phyloP scores from a whole-genome alignment of 2,888 invertebrate species.

The Blomia tropicalis region DNA sequence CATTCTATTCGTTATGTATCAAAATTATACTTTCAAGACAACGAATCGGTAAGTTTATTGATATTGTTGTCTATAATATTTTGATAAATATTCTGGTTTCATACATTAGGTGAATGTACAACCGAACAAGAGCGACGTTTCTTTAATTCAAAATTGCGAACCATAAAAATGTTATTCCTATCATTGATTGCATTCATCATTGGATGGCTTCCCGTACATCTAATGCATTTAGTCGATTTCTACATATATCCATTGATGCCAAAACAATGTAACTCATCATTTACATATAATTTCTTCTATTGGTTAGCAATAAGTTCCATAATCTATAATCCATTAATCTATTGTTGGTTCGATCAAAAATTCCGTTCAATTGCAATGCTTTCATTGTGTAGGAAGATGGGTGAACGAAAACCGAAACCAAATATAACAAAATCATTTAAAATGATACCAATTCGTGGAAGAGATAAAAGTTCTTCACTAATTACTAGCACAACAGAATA shows the following conservation, averaged over 20 bases:
- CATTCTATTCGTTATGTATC: slow-evolving; percentile 34
- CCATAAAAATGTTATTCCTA: slow-evolving; percentile 39
- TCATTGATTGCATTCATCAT: slow-evolving; percentile 38
- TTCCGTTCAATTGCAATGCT: slow-evolving; percentile 50
- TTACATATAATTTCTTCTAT: slow-evolving; percentile 37
- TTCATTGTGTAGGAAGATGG: no score
- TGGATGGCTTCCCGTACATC: slow-evolving; percentile 40
- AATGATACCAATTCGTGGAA: no score
- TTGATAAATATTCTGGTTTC: background rate
- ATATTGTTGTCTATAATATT: background rate
- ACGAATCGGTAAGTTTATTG: slow-evolving; percentile 31
- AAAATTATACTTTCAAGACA: slow-evolving; percentile 33
- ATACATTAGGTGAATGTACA: slow-evolving; percentile 35
- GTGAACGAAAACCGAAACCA: no score
- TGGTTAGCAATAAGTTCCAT: slow-evolving; percentile 40
- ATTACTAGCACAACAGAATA: no score
- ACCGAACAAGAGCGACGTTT: slow-evolving; percentile 36
- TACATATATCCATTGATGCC: slow-evolving; percentile 28
- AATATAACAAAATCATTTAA: no score
- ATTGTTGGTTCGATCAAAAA: slow-evolving; percentile 39
- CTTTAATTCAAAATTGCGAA: slow-evolving; percentile 36
- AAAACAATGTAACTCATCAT: slow-evolving; percentile 34
- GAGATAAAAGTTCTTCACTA: no score
- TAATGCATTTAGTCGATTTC: slow-evolving; percentile 37
- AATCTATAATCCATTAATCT: slow-evolving; percentile 40